Base-by-base conservation (phyloP, 1,140 invertebrate species). In the Daktulosphaira vitifoliae region DNA sequence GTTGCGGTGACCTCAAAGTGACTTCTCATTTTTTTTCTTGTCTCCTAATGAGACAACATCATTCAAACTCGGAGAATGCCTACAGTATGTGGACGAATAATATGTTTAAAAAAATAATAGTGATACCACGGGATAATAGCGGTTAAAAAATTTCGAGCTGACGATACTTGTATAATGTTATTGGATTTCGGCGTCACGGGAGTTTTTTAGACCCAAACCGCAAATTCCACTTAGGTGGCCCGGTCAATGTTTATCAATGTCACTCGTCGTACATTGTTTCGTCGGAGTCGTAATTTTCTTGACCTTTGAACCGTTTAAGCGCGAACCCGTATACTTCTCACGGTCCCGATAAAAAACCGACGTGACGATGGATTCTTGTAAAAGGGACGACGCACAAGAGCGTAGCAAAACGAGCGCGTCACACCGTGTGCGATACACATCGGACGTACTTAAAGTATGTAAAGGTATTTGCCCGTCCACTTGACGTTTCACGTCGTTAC, bases 191-290 rank as follows among this genome's bases (percentile, higher is more conserved):
- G 25, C 54, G 25, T 59, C 54, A 25, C 54, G 54, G 54, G 54
- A 44, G 54, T 59, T 44, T n/a, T 29, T 46, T 22, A 56, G 23
- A 46, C 42, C 42, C 16, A 46, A 59, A 59, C 39, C 54, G 16
- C 39, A 59, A 59, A 59, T 59, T 59, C 54, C 39, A 44, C 54
- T 44, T 46, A 46, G 54, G 54, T 59, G 54, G 54, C 39, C 54
- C 39, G 4, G 29, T 15, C 22, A 44, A 46, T 59, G 54, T 59
- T 59, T 59, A 59, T 59, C 54, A 59, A 22, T 46, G 54, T 59
- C 54, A 59, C n/a, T 33, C 39, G 39, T 11, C 9, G 39, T 46
- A 23, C 16, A 46, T 59, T 59, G 54, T 59, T 59, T 56, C 22
- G 39, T 26, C 22, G 38, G n/a, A 44, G 42, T 59, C 39, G 20